Evolutionary conservation across 2,888 invertebrate genomes (phyloP).

Genomic region (Smittia sp.): DNA sequence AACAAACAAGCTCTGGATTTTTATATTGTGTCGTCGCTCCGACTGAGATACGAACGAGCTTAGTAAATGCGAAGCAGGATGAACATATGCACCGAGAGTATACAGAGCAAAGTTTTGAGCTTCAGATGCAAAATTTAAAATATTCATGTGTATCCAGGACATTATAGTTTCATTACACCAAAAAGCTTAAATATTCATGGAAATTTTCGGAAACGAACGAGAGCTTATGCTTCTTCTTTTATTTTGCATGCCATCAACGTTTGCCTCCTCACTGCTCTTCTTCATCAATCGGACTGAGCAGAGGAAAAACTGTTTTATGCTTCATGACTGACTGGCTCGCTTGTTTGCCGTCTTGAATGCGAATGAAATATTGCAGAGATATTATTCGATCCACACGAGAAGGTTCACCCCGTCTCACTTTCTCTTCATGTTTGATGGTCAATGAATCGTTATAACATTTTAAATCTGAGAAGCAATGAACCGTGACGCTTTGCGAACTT

Average conservation of each 20-base stretch:
- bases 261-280: not conserved
- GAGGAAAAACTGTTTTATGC: not conserved
- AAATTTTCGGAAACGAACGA: not conserved
- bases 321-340: not conserved
- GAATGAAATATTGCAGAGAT: slow-evolving; percentile 17
- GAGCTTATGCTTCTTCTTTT: not conserved
- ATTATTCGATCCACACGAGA: not conserved
- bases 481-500: not conserved
- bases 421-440: slow-evolving; percentile 11
- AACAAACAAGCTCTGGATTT: slow-evolving; percentile 2
- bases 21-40: not conserved
- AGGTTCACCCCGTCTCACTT: not conserved
- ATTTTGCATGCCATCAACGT: not conserved
- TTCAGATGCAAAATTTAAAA: slow-evolving; percentile 26
- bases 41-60: not conserved
- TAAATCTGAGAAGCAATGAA: slow-evolving; percentile 34
- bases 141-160: slow-evolving; percentile 29
- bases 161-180: slow-evolving; percentile 36
- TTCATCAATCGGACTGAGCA: not conserved
- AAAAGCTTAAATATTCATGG: slow-evolving; percentile 33
- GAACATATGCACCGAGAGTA: not conserved
- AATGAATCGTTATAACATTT: slow-evolving; percentile 31
- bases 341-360: not conserved
- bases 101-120: not conserved
- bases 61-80: not conserved